Evolutionary conservation across 2,113 vertebrate genomes (phyloP).

Genomic region (Oenanthe melanoleuca): DNA sequence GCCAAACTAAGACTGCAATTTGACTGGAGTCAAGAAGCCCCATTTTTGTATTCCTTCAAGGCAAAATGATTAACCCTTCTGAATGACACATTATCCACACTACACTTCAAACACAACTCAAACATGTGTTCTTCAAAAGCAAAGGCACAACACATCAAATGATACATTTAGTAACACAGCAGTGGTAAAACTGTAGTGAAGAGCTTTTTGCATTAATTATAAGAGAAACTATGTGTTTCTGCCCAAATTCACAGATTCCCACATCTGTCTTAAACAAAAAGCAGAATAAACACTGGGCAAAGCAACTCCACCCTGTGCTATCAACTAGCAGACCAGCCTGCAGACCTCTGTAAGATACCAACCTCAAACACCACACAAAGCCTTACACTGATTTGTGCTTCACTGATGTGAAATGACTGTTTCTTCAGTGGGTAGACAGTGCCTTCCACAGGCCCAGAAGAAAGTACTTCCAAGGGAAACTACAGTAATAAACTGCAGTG

Average conservation of each 20-base stretch:
- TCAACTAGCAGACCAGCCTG: background rate
- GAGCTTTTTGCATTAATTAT: background rate
- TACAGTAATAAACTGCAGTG: background rate
- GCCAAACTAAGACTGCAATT: background rate
- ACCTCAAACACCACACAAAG: background rate
- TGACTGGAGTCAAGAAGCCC: background rate
- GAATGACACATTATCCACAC: background rate
- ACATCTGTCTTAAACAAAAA: background rate
- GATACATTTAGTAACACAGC: background rate
- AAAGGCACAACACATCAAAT: background rate
- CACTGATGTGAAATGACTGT: background rate
- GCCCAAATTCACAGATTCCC: background rate
- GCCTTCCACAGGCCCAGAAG: background rate
- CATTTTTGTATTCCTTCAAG: background rate
- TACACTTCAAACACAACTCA: background rate
- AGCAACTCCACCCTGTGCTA: background rate
- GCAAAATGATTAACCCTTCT: background rate
- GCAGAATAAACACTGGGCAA: background rate
- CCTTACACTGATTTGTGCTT: background rate
- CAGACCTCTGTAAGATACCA: background rate
- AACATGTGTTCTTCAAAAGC: background rate
- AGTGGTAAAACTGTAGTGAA: background rate
- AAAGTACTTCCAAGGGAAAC: background rate
- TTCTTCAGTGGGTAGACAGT: background rate
- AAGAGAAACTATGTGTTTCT: background rate